Evolutionary conservation across 2,797 vertebrate genomes (phyloP).

Genomic region (Tenualosa ilisha): DNA sequence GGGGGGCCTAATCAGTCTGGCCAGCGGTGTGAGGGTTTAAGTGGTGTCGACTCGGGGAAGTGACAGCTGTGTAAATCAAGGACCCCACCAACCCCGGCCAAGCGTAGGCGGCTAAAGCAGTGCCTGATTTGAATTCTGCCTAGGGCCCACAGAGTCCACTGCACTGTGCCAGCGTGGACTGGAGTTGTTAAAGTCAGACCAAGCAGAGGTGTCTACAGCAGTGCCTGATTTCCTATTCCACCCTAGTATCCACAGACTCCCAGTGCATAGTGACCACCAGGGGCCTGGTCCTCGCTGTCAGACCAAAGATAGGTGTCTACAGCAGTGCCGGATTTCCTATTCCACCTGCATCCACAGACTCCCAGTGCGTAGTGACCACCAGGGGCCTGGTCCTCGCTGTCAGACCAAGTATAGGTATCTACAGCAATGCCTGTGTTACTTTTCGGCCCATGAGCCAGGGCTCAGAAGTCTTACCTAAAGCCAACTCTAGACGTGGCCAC

Average conservation of each 20-base stretch:
- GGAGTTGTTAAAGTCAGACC: too few species aligned
- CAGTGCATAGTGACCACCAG: background rate
- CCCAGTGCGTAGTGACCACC: background rate
- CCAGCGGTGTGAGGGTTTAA: conserved; percentile 64
- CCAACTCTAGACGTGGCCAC: too few species aligned
- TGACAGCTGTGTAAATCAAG: conserved; percentile 36
- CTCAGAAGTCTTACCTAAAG: too few species aligned
- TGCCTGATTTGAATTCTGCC: background rate
- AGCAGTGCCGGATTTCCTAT: background rate
- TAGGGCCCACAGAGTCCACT: background rate
- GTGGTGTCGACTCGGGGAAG: conserved; percentile 48
- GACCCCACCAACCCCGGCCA: background rate
- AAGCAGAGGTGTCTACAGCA: background rate
- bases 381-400: background rate
- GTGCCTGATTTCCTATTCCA: background rate
- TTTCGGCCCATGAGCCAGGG: background rate
- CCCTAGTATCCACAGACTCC: background rate
- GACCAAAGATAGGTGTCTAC: background rate
- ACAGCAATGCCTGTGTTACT: background rate
- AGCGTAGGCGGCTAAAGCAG: background rate
- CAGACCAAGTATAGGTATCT: background rate
- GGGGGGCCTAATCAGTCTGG: conserved; percentile 67
- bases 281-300: background rate
- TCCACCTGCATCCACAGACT: background rate
- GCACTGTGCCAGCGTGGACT: background rate